phyloP scores from a whole-genome alignment of 2,113 vertebrate species.

The human region GRCh38 chr6:91345501-91346000 shows the following conservation, averaged over 20 bases:
- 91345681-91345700: background rate
- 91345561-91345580: background rate
- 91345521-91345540: background rate
- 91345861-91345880: background rate
- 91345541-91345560: background rate
- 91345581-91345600: background rate
- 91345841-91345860: background rate
- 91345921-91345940: background rate
- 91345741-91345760: background rate
- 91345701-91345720: background rate
- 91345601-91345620: background rate
- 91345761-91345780: background rate
- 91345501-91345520: constrained; percentile 28
- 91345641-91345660: background rate
- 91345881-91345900: background rate
- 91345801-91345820: background rate
- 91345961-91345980: background rate
- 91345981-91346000: background rate
- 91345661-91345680: background rate
- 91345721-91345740: background rate
- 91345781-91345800: background rate
- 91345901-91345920: background rate
- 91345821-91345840: background rate
- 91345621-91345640: background rate
- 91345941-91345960: background rate